These are phyloP conservation scores for Dioctria rufipes DNA, from an alignment of 2,888 invertebrate genomes.

Conservation along the genomic window DNA sequence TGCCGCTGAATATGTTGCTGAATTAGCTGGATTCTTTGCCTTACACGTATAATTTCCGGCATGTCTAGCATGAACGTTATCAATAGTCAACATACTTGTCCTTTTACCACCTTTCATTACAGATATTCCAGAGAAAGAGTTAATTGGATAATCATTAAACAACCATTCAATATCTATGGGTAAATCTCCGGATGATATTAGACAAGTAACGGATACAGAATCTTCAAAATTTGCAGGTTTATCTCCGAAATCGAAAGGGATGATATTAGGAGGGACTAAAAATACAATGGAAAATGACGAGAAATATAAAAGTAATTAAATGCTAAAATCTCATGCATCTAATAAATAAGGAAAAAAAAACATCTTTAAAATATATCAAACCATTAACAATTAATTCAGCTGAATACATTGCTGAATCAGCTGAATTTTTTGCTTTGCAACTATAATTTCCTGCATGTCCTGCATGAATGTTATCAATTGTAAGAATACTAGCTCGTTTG, in stretches of 20 bases:
- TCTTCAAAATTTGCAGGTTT: conserved; percentile 80
- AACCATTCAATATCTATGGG: conserved; percentile 81
- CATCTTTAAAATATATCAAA: conserved; percentile 66
- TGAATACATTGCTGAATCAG: conserved; percentile 77
- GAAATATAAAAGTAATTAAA: too few species aligned
- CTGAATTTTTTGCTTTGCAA: conserved; percentile 78
- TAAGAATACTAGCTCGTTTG: conserved; percentile 75
- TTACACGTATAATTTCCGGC: conserved; percentile 84
- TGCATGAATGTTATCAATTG: conserved; percentile 77
- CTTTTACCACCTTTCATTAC: conserved; percentile 76
- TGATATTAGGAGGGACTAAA: conserved; percentile 82
- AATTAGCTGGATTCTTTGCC: conserved; percentile 80
- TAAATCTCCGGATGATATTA: conserved; percentile 79
- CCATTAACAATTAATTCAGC: conserved; percentile 79
- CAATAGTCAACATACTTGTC: conserved; percentile 78
- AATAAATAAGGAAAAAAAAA: conserved; percentile 15
- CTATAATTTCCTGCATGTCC: conserved; percentile 78
- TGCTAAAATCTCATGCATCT: not conserved
- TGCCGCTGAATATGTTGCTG: conserved; percentile 76
- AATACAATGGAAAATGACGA: not conserved
- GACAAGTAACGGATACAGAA: conserved; percentile 79
- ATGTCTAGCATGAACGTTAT: conserved; percentile 78
- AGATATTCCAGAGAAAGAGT: conserved; percentile 72
- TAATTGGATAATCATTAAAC: conserved; percentile 71
- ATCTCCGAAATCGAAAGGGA: conserved; percentile 83